phyloP scores from a whole-genome alignment of 1,140 invertebrate genomes.

The Mya arenaria region DNA sequence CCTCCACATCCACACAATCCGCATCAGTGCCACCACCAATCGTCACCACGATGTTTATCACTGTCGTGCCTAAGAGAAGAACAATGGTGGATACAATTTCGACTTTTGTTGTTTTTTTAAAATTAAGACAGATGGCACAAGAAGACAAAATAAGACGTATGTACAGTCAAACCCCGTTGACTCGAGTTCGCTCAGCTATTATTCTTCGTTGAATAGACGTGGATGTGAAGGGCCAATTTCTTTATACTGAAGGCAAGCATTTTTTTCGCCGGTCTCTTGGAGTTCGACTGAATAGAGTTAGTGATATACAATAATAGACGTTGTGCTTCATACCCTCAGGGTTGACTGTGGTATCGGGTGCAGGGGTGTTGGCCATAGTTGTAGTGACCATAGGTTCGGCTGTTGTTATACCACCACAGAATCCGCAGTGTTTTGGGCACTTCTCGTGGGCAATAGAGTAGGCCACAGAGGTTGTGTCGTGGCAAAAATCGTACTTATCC shows the following conservation, averaged over 20 bases:
- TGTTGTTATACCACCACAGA: not conserved
- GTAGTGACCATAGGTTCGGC: not conserved
- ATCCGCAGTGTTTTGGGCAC: not conserved
- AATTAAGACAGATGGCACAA: not conserved
- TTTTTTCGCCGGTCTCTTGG: not conserved
- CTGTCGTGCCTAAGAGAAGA: not conserved
- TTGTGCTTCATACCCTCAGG: not conserved
- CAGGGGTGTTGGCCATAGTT: not conserved
- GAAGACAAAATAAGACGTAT: not conserved
- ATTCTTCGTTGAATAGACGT: not conserved
- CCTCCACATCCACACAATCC: not conserved
- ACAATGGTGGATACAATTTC: not conserved
- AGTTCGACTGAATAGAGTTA: not conserved
- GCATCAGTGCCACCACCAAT: not conserved
- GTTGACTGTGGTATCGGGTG: not conserved
- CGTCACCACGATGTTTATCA: not conserved
- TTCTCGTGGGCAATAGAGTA: conserved; percentile 7
- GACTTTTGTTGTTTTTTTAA: not conserved
- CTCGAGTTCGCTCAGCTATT: not conserved
- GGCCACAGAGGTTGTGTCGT: not conserved
- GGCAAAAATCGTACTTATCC: conserved; percentile 1
- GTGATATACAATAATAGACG: not conserved
- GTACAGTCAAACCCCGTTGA: not conserved
- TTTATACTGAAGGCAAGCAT: too few relatives aligned
- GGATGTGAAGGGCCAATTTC: too few relatives aligned